Percentiles rank a stretch among this genome's conserved stretches.
Conservation (phyloP, 1,140 invertebrate species). For the Neotoxoptera formosana region DNA sequence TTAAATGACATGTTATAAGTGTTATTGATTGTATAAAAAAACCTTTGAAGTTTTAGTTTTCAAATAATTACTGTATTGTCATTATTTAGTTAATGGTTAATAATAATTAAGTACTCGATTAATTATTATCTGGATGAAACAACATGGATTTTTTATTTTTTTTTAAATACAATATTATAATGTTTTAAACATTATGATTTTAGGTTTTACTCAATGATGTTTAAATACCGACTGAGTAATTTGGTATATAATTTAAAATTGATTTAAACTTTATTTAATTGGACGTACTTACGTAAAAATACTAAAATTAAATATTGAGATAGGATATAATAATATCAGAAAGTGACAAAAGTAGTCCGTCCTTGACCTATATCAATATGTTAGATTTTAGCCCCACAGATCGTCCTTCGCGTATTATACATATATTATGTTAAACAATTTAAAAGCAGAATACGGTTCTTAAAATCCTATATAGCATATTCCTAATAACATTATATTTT, state of each 20-base stretch:
- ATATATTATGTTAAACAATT: neutral
- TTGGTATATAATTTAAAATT: neutral
- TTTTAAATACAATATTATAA: neutral
- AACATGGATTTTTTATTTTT: neutral
- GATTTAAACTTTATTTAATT: no score
- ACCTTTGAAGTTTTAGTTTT: neutral
- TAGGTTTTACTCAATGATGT: neutral
- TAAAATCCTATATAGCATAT: neutral
- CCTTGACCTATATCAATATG: constrained; percentile 10
- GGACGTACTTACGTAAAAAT: no score
- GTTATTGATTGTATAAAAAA: neutral
- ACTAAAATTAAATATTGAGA: no score
- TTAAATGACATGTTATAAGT: neutral
- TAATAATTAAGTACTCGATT: neutral
- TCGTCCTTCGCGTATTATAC: neutral
- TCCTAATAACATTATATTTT: neutral
- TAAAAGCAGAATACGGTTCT: neutral
- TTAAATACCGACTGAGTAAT: neutral
- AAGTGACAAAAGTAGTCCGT: neutral
- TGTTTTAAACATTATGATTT: neutral
- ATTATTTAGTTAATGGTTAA: neutral
- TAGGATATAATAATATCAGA: neutral
- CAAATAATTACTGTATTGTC: neutral
- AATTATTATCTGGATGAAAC: neutral
- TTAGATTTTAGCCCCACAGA: neutral